Percentiles rank a stretch among this genome's conserved stretches.
Evolutionary conservation across 2,888 invertebrate species (phyloP).

Genomic region (Pachycephus smyrnensis): DNA sequence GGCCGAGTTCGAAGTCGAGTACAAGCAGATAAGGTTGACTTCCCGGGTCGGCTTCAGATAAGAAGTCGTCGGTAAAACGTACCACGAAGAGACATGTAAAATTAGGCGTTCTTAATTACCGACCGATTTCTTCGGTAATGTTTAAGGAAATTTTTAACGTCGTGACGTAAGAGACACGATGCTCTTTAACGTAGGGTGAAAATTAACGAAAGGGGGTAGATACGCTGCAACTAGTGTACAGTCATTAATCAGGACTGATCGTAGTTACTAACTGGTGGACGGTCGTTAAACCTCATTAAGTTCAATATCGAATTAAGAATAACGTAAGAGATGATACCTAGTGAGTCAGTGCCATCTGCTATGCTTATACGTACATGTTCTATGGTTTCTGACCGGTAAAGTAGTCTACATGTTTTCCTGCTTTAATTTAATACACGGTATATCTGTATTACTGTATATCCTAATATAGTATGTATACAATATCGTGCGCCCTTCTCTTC

Average conservation of each 20-base stretch:
- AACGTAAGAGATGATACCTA: neutral
- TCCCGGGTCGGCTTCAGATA: neutral
- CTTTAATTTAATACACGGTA: neutral
- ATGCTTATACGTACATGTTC: neutral
- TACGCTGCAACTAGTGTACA: neutral
- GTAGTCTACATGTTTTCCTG: neutral
- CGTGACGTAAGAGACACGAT: neutral
- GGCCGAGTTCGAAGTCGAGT: neutral
- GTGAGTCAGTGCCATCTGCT: constrained; percentile 9
- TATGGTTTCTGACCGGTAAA: neutral
- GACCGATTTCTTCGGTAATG: neutral
- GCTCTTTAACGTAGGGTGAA: neutral
- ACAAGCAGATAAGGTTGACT: neutral
- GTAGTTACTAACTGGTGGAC: neutral
- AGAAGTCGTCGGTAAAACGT: neutral
- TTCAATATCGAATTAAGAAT: constrained; percentile 4
- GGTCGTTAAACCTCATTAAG: neutral
- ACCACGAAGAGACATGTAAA: neutral
- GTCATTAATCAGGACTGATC: neutral
- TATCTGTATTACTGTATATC: neutral
- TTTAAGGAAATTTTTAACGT: neutral
- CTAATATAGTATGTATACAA: neutral
- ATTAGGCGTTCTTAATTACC: neutral
- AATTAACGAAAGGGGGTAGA: neutral
- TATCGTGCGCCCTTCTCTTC: neutral